phyloP scores from a whole-genome alignment of 92 coral and sea anemone species.

The Chrysogorgia sp. region DNA sequence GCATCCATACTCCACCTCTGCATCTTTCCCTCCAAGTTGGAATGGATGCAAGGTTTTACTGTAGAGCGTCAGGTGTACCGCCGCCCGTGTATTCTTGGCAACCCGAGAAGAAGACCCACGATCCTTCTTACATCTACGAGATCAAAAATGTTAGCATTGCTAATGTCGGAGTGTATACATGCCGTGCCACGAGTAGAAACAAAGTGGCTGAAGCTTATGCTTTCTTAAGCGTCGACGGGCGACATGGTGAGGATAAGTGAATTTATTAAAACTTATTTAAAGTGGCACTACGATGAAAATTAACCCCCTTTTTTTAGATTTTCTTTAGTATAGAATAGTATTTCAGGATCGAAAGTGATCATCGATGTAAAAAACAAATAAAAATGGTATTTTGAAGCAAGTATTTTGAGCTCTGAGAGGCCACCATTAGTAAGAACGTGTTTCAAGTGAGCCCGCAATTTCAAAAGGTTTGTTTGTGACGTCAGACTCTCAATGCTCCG shows the following conservation, averaged over 20 bases:
- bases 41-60: constrained; percentile 31
- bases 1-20: constrained; percentile 40
- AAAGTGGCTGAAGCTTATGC: constrained; percentile 1
- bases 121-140: neutral
- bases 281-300: neutral
- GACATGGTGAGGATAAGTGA: constrained; percentile 14
- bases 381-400: too few relatives aligned
- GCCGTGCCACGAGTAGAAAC: constrained; percentile 6
- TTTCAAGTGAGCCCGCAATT: too few relatives aligned
- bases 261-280: neutral
- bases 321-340: neutral
- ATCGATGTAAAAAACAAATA: too few relatives aligned
- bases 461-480: too few relatives aligned
- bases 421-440: too few relatives aligned
- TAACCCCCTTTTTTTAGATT: neutral
- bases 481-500: too few relatives aligned
- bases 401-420: too few relatives aligned
- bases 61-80: constrained; percentile 17
- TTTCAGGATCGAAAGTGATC: too few relatives aligned
- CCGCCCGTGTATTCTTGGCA: constrained; percentile 1
- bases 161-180: constrained; percentile 28
- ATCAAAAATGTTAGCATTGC: constrained; percentile 16
- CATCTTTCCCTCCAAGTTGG: constrained; percentile 24
- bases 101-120: neutral
- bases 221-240: constrained; percentile 22